These are phyloP conservation scores for Drosophila lowei DNA, from an alignment of 1,140 invertebrate species.

Conservation along the genomic window DNA sequence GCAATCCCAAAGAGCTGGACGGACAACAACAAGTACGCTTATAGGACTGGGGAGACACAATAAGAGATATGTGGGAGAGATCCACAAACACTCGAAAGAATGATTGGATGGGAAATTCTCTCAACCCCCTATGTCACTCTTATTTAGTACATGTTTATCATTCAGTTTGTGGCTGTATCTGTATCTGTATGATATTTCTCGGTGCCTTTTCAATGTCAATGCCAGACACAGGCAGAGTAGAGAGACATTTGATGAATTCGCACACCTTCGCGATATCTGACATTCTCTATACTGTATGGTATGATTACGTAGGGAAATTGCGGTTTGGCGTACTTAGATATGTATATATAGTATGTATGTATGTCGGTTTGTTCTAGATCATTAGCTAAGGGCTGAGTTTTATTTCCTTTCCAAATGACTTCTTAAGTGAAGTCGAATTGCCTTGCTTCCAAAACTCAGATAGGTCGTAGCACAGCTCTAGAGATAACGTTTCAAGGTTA, in stretches of 20 bases:
- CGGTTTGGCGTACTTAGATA: background rate
- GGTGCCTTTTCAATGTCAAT: conserved; percentile 41
- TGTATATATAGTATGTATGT: too few species aligned
- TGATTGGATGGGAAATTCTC: conserved; percentile 23
- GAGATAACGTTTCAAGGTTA: conserved; percentile 8
- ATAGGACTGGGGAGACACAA: background rate
- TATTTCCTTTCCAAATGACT: background rate
- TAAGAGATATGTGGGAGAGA: conserved; percentile 1
- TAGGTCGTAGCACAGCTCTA: background rate
- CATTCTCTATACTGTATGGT: background rate
- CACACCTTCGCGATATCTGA: too few species aligned
- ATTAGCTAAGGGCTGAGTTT: conserved; percentile 1
- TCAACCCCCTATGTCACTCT: conserved; percentile 5
- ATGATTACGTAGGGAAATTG: conserved; percentile 3
- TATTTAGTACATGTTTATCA: background rate
- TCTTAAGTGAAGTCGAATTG: conserved; percentile 1
- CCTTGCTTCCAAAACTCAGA: background rate
- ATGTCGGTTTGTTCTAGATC: background rate
- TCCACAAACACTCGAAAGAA: conserved; percentile 24
- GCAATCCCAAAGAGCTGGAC: conserved; percentile 3
- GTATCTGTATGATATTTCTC: conserved; percentile 2
- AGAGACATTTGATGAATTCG: too few species aligned
- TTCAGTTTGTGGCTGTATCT: background rate
- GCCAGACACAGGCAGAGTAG: conserved; percentile 23
- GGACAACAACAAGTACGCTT: too few species aligned